Percentiles rank a stretch among this genome's conserved stretches.
These are phyloP conservation scores for human (Homo sapiens) DNA, from an alignment of 2,113 vertebrate genomes.

Conservation along the genomic window DNA sequence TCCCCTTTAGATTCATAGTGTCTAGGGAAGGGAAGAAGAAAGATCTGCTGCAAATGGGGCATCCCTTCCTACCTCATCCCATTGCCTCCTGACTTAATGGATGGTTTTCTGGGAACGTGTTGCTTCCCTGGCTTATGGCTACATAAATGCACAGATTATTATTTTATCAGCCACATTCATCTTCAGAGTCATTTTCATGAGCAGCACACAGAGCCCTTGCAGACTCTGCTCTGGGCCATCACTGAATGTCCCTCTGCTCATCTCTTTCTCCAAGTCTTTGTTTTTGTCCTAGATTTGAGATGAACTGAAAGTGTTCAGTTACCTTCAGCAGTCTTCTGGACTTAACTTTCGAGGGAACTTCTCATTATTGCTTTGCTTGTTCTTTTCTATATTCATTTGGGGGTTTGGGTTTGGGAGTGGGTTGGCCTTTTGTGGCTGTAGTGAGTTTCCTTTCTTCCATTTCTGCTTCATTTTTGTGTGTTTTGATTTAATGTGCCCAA, in stretches of 20 bases:
- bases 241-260: background rate
- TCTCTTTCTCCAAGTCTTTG: background rate
- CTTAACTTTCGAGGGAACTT: background rate
- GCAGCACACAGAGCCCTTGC: background rate
- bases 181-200: conserved; percentile 55
- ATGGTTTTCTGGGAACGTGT: background rate
- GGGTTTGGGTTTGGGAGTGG: background rate
- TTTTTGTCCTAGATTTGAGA: background rate
- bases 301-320: background rate
- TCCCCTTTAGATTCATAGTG: background rate
- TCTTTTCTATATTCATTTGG: background rate
- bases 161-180: conserved; percentile 51
- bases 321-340: background rate
- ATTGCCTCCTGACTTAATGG: background rate
- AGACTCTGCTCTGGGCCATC: background rate
- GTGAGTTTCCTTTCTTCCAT: background rate
- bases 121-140: background rate
- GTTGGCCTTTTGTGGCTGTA: background rate
- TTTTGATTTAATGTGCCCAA: background rate
- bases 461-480: background rate
- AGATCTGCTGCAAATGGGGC: background rate
- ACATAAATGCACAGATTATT: background rate
- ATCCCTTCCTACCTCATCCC: background rate
- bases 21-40: background rate
- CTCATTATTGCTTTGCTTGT: background rate